Conservation (phyloP, 2,888 invertebrate species). For the Tiliacea aurago region DNA sequence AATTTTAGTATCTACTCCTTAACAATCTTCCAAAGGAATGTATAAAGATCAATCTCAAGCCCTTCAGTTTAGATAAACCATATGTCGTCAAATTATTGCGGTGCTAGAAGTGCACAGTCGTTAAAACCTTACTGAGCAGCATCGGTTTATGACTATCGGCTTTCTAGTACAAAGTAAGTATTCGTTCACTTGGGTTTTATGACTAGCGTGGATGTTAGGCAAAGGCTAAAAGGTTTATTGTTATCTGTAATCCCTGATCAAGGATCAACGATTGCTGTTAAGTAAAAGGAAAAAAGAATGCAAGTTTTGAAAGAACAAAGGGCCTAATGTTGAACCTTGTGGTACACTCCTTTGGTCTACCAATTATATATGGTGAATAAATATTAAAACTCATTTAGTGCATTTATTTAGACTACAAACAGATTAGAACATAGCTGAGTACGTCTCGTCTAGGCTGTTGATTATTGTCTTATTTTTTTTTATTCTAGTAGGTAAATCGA, state of each 20-base stretch:
- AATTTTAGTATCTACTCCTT: background rate
- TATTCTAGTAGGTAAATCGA: conserved; percentile 3
- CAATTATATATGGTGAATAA: background rate
- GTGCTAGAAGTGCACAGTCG: conserved; percentile 42
- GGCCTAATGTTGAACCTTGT: conserved; percentile 2
- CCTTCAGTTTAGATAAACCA: conserved; percentile 9
- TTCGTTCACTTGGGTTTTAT: conserved; percentile 44
- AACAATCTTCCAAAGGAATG: conserved; percentile 6
- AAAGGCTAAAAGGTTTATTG: conserved; percentile 34
- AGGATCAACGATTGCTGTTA: conserved; percentile 25
- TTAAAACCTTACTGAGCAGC: conserved; percentile 38
- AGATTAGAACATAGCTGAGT: background rate
- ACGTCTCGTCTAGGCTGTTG: background rate
- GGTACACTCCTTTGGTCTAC: background rate
- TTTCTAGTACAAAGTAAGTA: conserved; percentile 51
- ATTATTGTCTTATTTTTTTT: background rate
- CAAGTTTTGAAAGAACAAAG: background rate
- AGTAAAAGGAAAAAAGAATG: background rate
- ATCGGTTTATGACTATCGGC: conserved; percentile 45
- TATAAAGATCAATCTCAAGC: conserved; percentile 19
- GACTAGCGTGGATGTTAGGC: conserved; percentile 35
- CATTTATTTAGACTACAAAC: background rate
- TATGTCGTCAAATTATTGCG: conserved; percentile 28
- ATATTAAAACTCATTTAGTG: background rate
- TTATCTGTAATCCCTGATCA: conserved; percentile 34